Conservation (phyloP, 2,113 vertebrate genomes). For the Gallinago media region DNA sequence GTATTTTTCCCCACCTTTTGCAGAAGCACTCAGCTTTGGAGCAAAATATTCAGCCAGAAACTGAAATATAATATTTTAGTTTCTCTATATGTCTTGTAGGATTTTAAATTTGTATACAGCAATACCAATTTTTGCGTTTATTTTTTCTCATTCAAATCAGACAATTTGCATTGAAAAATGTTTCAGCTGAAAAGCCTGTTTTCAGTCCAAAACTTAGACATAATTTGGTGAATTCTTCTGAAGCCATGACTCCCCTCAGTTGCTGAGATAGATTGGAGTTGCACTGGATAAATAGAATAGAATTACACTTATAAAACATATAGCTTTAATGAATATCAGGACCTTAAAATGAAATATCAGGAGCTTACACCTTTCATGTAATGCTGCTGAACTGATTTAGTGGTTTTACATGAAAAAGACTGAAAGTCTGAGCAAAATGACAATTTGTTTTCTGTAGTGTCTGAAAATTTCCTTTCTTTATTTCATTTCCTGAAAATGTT, state of each 20-base stretch:
- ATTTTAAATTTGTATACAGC: neutral
- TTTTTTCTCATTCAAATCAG: neutral
- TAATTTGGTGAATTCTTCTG: neutral
- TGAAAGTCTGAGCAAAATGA: neutral
- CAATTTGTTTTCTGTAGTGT: neutral
- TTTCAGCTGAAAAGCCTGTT: neutral
- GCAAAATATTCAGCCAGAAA: neutral
- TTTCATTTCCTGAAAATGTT: neutral
- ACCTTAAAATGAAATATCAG: neutral
- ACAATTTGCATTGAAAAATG: neutral
- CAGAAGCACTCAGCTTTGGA: neutral
- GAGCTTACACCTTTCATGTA: neutral
- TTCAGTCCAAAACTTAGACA: neutral
- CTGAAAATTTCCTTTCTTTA: neutral
- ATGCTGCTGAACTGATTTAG: neutral
- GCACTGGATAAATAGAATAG: neutral
- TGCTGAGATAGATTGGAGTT: neutral
- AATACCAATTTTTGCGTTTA: neutral
- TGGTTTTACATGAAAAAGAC: neutral
- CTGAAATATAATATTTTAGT: neutral
- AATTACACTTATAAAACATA: neutral
- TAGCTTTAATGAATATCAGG: neutral
- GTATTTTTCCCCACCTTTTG: neutral
- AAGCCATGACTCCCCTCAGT: neutral
- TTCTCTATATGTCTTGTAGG: neutral